Percentiles rank a stretch among this genome's conserved stretches.
Conservation (phyloP, 2,113 vertebrate genomes). For the Callorhinus ursinus region DNA sequence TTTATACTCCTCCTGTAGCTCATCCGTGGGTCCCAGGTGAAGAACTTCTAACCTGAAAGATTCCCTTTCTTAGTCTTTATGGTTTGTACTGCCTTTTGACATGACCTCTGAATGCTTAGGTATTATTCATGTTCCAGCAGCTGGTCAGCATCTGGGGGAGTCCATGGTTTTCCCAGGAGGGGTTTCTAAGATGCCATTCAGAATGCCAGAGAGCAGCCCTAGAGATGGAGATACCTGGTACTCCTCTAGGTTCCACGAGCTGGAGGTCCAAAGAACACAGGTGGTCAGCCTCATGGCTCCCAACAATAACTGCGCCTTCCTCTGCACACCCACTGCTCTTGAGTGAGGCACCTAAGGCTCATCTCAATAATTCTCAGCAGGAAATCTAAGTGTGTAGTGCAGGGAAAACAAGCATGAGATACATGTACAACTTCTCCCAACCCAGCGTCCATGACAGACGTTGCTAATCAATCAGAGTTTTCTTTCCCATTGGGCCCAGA, state of each 20-base stretch:
- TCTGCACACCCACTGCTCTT: not conserved
- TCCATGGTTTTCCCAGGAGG: not conserved
- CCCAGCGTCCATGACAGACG: constrained; percentile 40
- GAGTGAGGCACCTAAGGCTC: not conserved
- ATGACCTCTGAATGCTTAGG: not conserved
- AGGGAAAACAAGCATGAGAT: constrained; percentile 45
- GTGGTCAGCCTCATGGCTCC: not conserved
- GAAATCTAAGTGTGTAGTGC: not conserved
- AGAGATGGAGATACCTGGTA: not conserved
- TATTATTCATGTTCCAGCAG: not conserved
- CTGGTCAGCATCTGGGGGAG: not conserved
- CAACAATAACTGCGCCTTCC: not conserved
- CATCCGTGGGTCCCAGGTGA: not conserved
- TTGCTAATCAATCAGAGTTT: constrained; percentile 67
- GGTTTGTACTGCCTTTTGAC: not conserved
- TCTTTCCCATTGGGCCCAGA: constrained; percentile 52
- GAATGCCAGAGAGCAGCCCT: not conserved
- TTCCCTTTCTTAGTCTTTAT: not conserved
- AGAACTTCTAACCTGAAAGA: not conserved
- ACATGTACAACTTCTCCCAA: not conserved
- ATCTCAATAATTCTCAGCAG: not conserved
- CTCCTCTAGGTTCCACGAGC: not conserved
- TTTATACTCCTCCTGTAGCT: not conserved
- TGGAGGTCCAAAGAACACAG: not conserved
- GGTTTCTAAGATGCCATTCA: not conserved